Base-by-base conservation (phyloP, 2,797 vertebrate species). In the Labeo calbasu region DNA sequence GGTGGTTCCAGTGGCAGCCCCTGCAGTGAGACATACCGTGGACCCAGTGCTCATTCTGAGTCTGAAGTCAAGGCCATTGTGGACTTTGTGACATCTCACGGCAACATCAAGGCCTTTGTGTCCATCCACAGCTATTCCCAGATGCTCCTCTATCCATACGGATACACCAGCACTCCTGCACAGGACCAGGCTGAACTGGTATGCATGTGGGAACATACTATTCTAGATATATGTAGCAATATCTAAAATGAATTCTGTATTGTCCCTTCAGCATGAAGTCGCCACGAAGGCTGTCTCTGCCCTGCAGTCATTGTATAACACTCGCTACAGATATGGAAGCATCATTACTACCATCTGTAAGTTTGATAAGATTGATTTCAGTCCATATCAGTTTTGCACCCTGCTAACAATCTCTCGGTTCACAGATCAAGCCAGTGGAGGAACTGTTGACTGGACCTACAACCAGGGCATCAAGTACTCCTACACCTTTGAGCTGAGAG, bases 101-200 rank as follows among this genome's bases (percentile, higher is more conserved):
- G 95, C n/a, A 97, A 97, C 83, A 87, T 99, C 91, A 98, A 98
- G 90, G 94, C 96, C 85, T 98, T 99, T 65, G 0, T 98, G 86
- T 98, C 97, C 93, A 98, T 99, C 93, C 98, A 99, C 77, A 93
- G 97, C 88, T 99, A 99, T 86, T 98, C 97, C 50, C 98, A 99
- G 92, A 96, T 99, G 91, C 96, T 99, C 40, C 86, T 99, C 85
- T 99, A 97, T 43, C 98, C 98, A 55, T 99, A 96, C 0, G 98
- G 98, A 76, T 97, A 98, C 92, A 99, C 93, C 7, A 10, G 0
- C 0, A 92, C 92, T 1, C 88, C 93, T 0, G 87, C 0, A 0
- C 77, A 86, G 0, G 91, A 99, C 86, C 21, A 94, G 5, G 0
- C 59, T 0, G 98, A 99, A 88, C 94, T 98, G 96, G 98, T 99